These are phyloP conservation scores for Formica exsecta DNA, from an alignment of 1,140 invertebrate species.

Conservation along the genomic window DNA sequence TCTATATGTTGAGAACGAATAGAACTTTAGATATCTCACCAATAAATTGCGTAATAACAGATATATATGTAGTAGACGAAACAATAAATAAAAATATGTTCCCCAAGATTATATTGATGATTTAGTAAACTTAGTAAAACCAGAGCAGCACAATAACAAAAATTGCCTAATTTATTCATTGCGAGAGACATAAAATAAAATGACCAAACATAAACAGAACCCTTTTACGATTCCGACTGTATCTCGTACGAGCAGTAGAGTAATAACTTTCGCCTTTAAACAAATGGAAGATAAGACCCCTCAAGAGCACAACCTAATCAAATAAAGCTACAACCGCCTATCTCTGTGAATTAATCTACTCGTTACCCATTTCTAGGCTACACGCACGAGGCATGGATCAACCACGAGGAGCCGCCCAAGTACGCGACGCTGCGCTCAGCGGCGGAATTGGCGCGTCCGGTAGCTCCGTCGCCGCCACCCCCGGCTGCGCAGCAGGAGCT, in stretches of 20 bases:
- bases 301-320: neutral
- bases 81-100: neutral
- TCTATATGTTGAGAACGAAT: neutral
- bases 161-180: neutral
- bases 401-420: slow-evolving; percentile 87
- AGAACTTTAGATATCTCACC: neutral
- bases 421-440: slow-evolving; percentile 90
- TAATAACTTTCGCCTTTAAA: neutral
- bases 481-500: slow-evolving; percentile 66
- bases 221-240: neutral
- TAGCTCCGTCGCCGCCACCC: slow-evolving; percentile 70
- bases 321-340: neutral
- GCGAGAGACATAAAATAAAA: neutral
- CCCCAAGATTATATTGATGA: too few relatives aligned
- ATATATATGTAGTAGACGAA: neutral
- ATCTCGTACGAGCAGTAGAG: neutral
- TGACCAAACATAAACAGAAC: neutral
- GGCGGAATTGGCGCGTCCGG: slow-evolving; percentile 85
- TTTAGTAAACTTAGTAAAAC: neutral
- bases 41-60: neutral
- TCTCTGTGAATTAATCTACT: neutral
- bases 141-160: neutral
- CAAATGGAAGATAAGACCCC: neutral
- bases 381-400: slow-evolving; percentile 85
- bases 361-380: slow-evolving; percentile 80